Evolutionary conservation across 2,113 vertebrate genomes (phyloP), one percentile per base, ranked within the genome.

Genomic region (Nothobranchius kuhntae): DNA sequence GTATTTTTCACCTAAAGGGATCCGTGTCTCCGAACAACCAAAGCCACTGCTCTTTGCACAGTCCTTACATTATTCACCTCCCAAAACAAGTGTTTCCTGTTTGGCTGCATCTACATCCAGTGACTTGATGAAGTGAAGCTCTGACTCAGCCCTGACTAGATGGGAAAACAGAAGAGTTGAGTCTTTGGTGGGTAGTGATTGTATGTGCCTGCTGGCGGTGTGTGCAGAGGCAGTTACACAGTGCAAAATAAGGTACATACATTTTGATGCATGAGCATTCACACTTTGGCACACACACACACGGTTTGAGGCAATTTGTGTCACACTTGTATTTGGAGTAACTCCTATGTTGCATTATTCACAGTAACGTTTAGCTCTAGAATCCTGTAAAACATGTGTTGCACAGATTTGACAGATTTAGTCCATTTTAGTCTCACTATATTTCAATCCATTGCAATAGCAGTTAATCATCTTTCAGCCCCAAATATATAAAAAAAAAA

Each of bases 51-150:
- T 67, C 54, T 69, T 4, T 75, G 24, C 42, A 58, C 47, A 15
- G 51, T 63, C 38, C 65, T 61, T 86, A 45, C 55, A 88, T 85
- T 78, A 86, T 89, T 86, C 77, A 84, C 44, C 50, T n/a, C 15
- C 51, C 52, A 64, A 73, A 80, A 67, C 60, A 63, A 60, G 68
- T 55, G 57, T 73, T 73, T 13, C 10, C 52, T 6, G 74, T 61
- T 50, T 21, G 36, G 51, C 50, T 36, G 17, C 24, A 26, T 15
- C 56, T 52, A 30, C 65, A 48, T 70, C 61, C 61, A 81, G 67
- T 63, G 66, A 78, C 73, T 83, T 71, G 73, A 77, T 73, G 58
- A 67, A 72, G 62, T 35, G 24, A 42, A 68, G 67, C 62, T 71
- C 45, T 82, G 78, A 86, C 75, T 86, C 80, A 83, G 48, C 67